Conservation (phyloP, 1,140 invertebrate genomes). For the Fopius arisanus region DNA sequence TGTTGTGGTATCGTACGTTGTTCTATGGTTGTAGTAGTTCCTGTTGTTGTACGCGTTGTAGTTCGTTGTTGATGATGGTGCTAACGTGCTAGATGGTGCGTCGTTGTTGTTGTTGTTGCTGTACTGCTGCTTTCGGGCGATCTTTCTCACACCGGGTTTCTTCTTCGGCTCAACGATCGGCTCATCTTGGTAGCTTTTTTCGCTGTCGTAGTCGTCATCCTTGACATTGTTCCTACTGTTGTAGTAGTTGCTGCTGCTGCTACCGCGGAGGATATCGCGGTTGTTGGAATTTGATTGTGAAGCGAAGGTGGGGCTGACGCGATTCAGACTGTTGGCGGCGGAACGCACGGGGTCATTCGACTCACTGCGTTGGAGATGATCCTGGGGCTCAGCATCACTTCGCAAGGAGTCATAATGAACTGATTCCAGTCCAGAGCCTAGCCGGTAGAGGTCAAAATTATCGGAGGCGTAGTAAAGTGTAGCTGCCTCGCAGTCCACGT, state of each 20-base stretch:
- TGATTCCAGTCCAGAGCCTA: constrained; percentile 71
- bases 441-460: constrained; percentile 83
- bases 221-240: constrained; percentile 70
- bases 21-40: constrained; percentile 40
- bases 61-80: constrained; percentile 35
- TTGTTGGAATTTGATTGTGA: constrained; percentile 52
- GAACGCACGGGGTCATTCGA: constrained; percentile 70
- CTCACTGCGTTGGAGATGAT: constrained; percentile 78
- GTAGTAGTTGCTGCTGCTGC: constrained; percentile 76
- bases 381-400: constrained; percentile 77
- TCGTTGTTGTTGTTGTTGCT: constrained; percentile 43
- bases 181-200: constrained; percentile 60
- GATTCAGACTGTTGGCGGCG: constrained; percentile 50
- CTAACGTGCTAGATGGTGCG: constrained; percentile 41
- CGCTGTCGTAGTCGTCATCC: constrained; percentile 67
- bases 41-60: constrained; percentile 40
- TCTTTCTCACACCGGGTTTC: constrained; percentile 55
- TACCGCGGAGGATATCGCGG: constrained; percentile 69
- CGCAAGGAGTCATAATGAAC: constrained; percentile 55
- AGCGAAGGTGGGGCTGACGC: constrained; percentile 46
- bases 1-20: constrained; percentile 41
- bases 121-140: constrained; percentile 55
- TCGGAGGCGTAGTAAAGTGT: constrained; percentile 82
- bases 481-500: constrained; percentile 83
- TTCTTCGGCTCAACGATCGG: constrained; percentile 53